phyloP scores from a whole-genome alignment of 37 sponge, comb jelly and placozoan species.

The Spongilla lacustris region DNA sequence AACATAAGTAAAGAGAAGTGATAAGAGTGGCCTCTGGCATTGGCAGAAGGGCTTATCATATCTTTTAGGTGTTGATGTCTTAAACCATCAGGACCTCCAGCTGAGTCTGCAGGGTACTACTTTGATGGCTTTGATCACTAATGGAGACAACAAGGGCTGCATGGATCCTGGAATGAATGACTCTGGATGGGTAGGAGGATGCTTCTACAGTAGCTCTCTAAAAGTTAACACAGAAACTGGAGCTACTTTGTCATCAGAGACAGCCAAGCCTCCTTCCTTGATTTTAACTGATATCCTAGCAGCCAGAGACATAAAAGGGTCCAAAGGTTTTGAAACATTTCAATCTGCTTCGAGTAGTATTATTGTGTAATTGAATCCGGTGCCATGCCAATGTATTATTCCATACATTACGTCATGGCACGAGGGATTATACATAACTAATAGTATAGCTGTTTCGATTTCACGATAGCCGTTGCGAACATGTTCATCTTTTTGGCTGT shows the following conservation, averaged over 20 bases:
- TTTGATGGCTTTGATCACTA: not conserved
- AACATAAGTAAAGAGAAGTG: conserved; percentile 25
- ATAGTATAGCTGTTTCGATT: no score
- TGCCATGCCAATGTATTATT: no score
- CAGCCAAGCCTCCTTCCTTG: not conserved
- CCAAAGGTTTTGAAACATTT: no score
- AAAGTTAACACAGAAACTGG: not conserved
- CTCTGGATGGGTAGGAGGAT: not conserved
- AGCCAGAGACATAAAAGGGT: no score
- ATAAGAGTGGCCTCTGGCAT: conserved; percentile 25
- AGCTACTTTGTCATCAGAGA: not conserved
- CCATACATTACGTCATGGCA: no score
- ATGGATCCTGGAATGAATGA: not conserved
- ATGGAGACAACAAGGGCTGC: not conserved
- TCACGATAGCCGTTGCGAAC: no score
- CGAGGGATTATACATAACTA: no score
- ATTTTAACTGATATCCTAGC: not conserved
- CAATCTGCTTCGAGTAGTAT: no score
- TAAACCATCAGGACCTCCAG: conserved; percentile 49
- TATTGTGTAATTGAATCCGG: no score
- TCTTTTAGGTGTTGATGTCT: conserved; percentile 52
- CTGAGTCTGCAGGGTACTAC: conserved; percentile 26
- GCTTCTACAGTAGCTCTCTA: not conserved
- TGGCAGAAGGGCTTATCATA: not conserved
- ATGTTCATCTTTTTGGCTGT: no score